phyloP scores from a whole-genome alignment of 2,888 invertebrate genomes.

The Trichopoda pennipes region DNA sequence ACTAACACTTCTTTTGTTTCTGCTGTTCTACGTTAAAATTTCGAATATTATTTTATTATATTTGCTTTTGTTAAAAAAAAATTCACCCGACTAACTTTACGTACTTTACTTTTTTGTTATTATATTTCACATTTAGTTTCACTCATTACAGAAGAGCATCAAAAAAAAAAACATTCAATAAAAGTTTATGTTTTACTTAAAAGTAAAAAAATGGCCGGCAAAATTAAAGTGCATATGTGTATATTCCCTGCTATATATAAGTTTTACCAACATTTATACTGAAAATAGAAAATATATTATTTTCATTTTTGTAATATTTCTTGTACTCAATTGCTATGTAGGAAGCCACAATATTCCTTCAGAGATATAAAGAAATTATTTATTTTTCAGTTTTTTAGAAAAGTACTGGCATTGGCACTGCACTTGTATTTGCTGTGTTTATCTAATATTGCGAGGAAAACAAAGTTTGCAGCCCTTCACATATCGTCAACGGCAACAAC shows the following conservation, averaged over 20 bases:
- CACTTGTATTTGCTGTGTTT: too few species aligned
- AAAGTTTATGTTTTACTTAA: conserved; percentile 39
- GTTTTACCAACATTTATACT: conserved; percentile 17
- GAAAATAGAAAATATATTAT: conserved; percentile 53
- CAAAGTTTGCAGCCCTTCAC: too few species aligned
- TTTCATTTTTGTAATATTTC: conserved; percentile 54
- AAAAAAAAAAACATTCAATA: conserved; percentile 57
- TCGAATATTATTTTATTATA: conserved; percentile 28
- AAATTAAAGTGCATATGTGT: not conserved
- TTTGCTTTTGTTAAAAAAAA: conserved; percentile 58
- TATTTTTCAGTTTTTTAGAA: not conserved
- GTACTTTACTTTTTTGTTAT: conserved; percentile 27
- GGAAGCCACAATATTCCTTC: conserved; percentile 5
- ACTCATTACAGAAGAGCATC: not conserved
- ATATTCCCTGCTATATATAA: not conserved
- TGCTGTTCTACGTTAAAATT: conserved; percentile 28
- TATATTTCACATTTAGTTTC: conserved; percentile 47
- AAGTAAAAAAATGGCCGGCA: conserved; percentile 14
- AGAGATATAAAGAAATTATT: conserved; percentile 4
- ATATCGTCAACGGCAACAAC: too few species aligned
- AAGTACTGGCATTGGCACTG: too few species aligned
- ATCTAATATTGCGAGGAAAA: too few species aligned
- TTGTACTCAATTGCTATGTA: conserved; percentile 10
- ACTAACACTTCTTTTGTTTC: not conserved
- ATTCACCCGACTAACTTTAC: conserved; percentile 62